A percentile compares a stretch with the other conserved stretches of the same genome.
Evolutionary conservation across 2,797 vertebrate genomes (phyloP).

Genomic region (Coilia nasus): DNA sequence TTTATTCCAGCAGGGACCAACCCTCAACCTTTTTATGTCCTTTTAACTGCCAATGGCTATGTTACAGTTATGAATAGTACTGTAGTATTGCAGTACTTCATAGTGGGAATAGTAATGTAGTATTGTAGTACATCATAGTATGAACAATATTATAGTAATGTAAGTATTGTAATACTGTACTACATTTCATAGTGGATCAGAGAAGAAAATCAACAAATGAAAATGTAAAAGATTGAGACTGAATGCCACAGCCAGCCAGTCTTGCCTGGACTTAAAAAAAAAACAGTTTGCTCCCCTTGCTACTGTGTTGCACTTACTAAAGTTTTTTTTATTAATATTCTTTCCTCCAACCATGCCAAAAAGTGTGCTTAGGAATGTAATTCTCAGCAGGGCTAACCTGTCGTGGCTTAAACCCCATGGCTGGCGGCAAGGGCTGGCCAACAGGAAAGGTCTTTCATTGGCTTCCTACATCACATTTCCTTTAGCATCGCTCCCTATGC

Average conservation of each 20-base stretch:
- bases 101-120: too few relatives aligned
- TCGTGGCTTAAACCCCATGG: not conserved
- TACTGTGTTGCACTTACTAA: not conserved
- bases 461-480: conserved; percentile 31
- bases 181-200: not conserved
- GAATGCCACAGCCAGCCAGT: not conserved
- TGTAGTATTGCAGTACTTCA: too few relatives aligned
- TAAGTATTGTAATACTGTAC: not conserved
- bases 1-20: too few relatives aligned
- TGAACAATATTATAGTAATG: not conserved
- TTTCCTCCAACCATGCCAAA: not conserved
- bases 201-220: not conserved
- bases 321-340: not conserved
- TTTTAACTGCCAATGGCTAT: too few relatives aligned
- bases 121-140: too few relatives aligned
- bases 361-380: not conserved
- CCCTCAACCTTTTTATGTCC: too few relatives aligned
- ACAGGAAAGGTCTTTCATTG: not conserved
- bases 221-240: not conserved
- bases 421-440: not conserved
- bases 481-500: conserved; percentile 1
- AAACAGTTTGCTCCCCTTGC: not conserved
- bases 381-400: not conserved
- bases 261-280: not conserved
- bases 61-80: too few relatives aligned